Evolutionary conservation across 2,797 vertebrate species (phyloP), one percentile per base, ranked within the genome.

Genomic region (Cercopithecus hamlyni): DNA sequence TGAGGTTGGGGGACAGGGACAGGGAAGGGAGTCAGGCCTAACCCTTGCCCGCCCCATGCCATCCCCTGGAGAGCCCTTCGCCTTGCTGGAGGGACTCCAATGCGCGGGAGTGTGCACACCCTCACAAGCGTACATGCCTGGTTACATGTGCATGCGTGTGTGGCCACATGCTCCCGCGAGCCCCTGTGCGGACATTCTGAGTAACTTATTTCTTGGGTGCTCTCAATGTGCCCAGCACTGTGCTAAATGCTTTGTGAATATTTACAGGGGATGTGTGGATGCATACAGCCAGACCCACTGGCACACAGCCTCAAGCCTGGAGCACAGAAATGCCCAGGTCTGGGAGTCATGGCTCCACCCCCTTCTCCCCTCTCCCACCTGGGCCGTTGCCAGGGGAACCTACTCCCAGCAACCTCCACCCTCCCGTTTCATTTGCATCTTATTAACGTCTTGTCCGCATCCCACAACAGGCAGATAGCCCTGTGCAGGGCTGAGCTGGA

Each of bases 321-420:
- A 45, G 92, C 80, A 27, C 45, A 67, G 87, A 75, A 43, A 94
- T 72, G 72, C 82, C 94, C 96, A 61, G 39, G 92, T 83, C 90
- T 96, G 82, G 33, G 82, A 95, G 79, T 96, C 81, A 3, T 1
- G 92, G 92, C 97, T 96, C 96, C 96, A 90, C 88, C 95, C 92
- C 0, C 70, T 39, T 61, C 81, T 93, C 84, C 81, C 81, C 1
- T 72, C 96, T 98, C 85, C 96, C 90, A 97, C 96, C 95, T 97
- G 97, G 97, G 97, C 92, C 20, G 96, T 98, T 97, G 96, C 97
- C 97, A 97, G 92, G 97, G 97, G 85, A 98, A 98, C 97, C 95
- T 97, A 94, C 96, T 96, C 95, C 90, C 96, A 87, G 94, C 88
- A 97, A 75, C 93, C 79, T 96, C 92, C 93, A 87, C 96, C 97